These are phyloP conservation scores for Phrynocephalus forsythii DNA, from an alignment of 2,797 vertebrate genomes.

Conservation along the genomic window DNA sequence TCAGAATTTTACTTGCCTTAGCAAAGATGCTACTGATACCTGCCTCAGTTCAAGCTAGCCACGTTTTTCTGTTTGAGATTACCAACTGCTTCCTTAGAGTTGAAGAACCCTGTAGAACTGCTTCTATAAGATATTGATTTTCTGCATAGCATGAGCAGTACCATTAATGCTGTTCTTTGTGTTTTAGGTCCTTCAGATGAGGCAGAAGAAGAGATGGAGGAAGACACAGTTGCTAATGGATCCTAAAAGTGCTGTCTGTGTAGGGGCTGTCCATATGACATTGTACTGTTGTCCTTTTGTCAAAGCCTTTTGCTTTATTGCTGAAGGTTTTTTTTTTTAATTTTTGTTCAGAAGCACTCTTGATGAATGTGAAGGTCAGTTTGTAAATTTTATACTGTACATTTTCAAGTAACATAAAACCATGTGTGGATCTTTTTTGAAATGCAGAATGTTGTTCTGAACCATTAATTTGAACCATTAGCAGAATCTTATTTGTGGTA, in stretches of 20 bases:
- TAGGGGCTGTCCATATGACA: neutral
- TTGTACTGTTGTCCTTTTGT: neutral
- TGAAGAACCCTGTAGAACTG: neutral
- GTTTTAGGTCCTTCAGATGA: conserved; percentile 79
- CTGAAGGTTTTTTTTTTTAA: neutral
- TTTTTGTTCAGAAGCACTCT: neutral
- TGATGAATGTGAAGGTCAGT: conserved; percentile 24
- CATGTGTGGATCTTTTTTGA: conserved; percentile 33
- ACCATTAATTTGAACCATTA: neutral
- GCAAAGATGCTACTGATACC: neutral
- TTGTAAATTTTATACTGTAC: conserved; percentile 63
- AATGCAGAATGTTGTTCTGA: neutral
- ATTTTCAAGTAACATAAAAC: conserved; percentile 64
- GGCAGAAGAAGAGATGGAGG: conserved; percentile 85
- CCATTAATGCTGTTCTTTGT: neutral
- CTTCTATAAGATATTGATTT: neutral
- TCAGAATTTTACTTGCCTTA: neutral
- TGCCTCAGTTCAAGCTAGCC: neutral
- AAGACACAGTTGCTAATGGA: conserved; percentile 85
- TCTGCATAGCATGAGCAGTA: neutral
- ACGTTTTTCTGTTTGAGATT: neutral
- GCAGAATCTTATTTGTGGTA: neutral
- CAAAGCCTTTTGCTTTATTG: conserved; percentile 15
- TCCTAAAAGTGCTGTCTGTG: conserved; percentile 73
- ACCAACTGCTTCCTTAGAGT: neutral